These are phyloP conservation scores for Drosophila nigrodunni DNA, from an alignment of 1,140 invertebrate genomes.

Conservation along the genomic window DNA sequence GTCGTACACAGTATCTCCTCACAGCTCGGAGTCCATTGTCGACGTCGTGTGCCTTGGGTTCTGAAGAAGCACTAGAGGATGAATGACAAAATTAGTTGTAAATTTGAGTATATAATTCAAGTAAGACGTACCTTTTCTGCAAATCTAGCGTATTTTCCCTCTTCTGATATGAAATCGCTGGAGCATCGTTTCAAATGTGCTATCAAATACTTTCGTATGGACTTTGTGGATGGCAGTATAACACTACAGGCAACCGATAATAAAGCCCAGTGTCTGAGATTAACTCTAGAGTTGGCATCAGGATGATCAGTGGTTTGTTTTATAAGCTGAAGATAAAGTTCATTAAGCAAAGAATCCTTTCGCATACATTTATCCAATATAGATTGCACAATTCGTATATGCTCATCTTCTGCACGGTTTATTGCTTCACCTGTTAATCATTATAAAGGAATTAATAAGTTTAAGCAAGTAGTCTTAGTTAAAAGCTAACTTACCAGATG, in stretches of 20 bases:
- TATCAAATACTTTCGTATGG: slow-evolving; percentile 94
- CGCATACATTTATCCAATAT: slow-evolving; percentile 96
- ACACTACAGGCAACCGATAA: slow-evolving; percentile 95
- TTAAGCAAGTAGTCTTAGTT: not conserved
- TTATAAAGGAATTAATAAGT: not conserved
- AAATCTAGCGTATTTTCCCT: slow-evolving; percentile 97
- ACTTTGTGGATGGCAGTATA: slow-evolving; percentile 92
- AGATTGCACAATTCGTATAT: slow-evolving; percentile 93
- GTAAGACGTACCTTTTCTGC: slow-evolving; percentile 91
- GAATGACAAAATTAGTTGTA: slow-evolving; percentile 5
- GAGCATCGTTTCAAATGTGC: slow-evolving; percentile 95
- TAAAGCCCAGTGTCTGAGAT: slow-evolving; percentile 96
- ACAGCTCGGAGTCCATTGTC: slow-evolving; percentile 96
- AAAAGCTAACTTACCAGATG: slow-evolving; percentile 86
- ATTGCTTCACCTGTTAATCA: slow-evolving; percentile 66
- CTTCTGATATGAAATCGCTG: slow-evolving; percentile 95
- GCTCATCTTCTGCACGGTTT: slow-evolving; percentile 91
- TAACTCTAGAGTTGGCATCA: slow-evolving; percentile 95
- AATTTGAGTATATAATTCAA: not conserved
- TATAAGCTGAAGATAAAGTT: slow-evolving; percentile 96
- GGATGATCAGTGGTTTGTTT: slow-evolving; percentile 96
- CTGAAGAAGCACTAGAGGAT: slow-evolving; percentile 70
- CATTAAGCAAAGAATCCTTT: slow-evolving; percentile 94
- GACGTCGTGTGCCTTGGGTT: slow-evolving; percentile 90
- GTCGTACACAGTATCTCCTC: slow-evolving; percentile 97